A percentile compares a stretch with the other conserved stretches of the same genome.
These are phyloP conservation scores for Smithornis capensis DNA, from an alignment of 2,113 vertebrate genomes.

Conservation along the genomic window DNA sequence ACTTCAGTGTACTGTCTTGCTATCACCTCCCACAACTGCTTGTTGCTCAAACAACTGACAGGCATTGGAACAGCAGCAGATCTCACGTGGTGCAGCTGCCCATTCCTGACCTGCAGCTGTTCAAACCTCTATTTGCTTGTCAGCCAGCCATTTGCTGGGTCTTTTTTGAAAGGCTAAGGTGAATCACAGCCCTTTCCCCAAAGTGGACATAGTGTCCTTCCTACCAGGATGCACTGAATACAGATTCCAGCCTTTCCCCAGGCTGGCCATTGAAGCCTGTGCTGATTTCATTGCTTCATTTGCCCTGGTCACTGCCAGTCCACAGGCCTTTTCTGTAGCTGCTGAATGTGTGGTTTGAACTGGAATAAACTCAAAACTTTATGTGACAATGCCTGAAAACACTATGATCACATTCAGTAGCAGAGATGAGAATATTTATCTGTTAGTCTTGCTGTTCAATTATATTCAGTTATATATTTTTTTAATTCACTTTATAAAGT, in stretches of 20 bases:
- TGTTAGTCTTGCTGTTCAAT: rapidly evolving
- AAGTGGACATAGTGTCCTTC: constrained; percentile 14
- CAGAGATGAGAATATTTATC: background rate
- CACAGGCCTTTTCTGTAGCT: background rate
- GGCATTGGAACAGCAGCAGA: background rate
- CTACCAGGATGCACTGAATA: constrained; percentile 11
- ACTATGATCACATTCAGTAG: background rate
- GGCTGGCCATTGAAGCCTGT: background rate
- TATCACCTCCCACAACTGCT: background rate
- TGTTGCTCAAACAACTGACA: background rate
- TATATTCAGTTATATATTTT: background rate
- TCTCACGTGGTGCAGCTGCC: background rate
- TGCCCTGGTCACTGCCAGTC: background rate
- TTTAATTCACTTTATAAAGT: background rate
- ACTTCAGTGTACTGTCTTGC: background rate
- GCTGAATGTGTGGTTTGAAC: background rate
- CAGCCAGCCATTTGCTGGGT: background rate
- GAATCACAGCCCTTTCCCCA: constrained; percentile 41
- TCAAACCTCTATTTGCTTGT: background rate
- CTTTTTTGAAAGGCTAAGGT: background rate
- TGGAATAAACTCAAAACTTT: background rate
- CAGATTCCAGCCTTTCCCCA: constrained; percentile 30
- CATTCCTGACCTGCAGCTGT: background rate
- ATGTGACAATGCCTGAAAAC: background rate
- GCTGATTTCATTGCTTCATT: background rate